Base-by-base conservation (phyloP, 2,888 invertebrate species). In the Incurvaria masculella region DNA sequence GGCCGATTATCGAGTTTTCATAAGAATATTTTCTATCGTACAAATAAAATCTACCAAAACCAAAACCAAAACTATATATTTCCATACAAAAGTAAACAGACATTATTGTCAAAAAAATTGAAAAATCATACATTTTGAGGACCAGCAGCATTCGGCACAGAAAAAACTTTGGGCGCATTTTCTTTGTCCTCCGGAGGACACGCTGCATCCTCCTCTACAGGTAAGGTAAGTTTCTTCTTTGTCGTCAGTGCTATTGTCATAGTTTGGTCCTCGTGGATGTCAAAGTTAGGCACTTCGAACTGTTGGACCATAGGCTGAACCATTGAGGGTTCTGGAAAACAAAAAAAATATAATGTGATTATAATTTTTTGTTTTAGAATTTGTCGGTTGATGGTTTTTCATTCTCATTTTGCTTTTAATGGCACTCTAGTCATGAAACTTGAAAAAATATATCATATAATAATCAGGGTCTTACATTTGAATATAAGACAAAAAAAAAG, bases 181-280 rank as follows among this genome's bases (percentile, higher is more conserved):
- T 78, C 75, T 52, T 73, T 74, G 46, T 76, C 72, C 51, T 70
- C 69, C 10, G 69, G 69, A 45, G 68, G 47, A 49, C 49, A 10
- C 18, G 58, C 49, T 60, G 63, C 21, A 60, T 52, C 8, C 14
- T 42, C 42, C 16, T 21, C 40, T 11, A 46, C 45, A 39, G 45
- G 46, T 18, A 44, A 23, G 2, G 17, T 14, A 42, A 41, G 64
- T 46, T 67, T 71, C 54, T 70, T 75, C 56, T 75, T 76, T 1
- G 62, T 65, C 52, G 72, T 72, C 2, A 75, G 59, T 2, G 75
- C 74, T 70, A 79, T 72, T 17, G 79, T 79, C 50, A 79, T 71
- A 10, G 79, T 74, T 48, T 69, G 63, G 50, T 80, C 80, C 55
- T 79, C 79, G 41, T 79, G 79, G 43, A 80, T 79, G 46, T 79